These are phyloP conservation scores for Lepidurus couesii DNA, from an alignment of 1,140 invertebrate genomes.

Conservation along the genomic window DNA sequence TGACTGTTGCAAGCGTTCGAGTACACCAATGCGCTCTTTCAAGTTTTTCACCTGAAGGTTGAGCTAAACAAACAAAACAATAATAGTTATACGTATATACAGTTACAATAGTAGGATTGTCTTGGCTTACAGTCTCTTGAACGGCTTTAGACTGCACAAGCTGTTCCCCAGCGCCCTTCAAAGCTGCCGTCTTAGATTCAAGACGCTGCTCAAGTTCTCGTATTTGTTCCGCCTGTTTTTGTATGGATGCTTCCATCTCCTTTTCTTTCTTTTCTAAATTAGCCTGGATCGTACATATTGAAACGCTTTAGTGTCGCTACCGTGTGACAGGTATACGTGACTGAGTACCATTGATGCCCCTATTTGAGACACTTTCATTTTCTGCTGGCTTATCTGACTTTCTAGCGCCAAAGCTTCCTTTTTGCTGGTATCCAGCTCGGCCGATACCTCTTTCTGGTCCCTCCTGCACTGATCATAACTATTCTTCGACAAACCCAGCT, in stretches of 20 bases:
- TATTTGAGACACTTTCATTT: slow-evolving; percentile 19
- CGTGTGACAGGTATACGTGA: not conserved
- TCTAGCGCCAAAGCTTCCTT: not conserved
- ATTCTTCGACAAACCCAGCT: slow-evolving; percentile 26
- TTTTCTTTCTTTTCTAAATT: slow-evolving; percentile 26
- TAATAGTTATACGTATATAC: not conserved
- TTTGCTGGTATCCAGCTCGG: slow-evolving; percentile 26
- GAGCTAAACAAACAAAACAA: not conserved
- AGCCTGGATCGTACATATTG: not conserved
- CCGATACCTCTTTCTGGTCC: slow-evolving; percentile 9
- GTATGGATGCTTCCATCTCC: slow-evolving; percentile 14
- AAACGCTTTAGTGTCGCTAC: not conserved
- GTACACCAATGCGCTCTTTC: not conserved
- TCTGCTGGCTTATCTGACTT: slow-evolving; percentile 22
- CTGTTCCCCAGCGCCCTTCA: not conserved
- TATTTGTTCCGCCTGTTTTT: not conserved
- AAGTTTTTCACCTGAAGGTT: not conserved
- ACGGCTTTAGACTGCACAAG: not conserved
- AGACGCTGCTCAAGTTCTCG: not conserved
- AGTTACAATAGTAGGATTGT: not conserved
- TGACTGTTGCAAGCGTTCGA: not conserved
- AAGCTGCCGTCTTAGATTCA: not conserved
- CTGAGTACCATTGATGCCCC: not conserved
- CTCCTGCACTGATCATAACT: slow-evolving; percentile 26
- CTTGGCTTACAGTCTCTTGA: not conserved